phyloP scores from a whole-genome alignment of 2,888 invertebrate genomes.

The Oscheius myriophilus region DNA sequence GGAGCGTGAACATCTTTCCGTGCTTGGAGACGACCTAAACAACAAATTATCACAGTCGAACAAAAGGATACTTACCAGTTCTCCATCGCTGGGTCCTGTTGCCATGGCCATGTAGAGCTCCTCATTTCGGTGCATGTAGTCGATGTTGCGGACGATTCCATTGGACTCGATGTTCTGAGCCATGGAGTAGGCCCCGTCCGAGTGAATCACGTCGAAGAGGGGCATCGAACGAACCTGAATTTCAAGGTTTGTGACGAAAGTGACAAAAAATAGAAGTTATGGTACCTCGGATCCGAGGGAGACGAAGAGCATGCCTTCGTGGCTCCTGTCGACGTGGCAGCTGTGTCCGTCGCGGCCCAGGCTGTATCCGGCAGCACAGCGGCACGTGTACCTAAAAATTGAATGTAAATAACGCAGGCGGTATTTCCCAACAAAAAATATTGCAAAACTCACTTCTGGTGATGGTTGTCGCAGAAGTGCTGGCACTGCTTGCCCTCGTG shows the following conservation, averaged over 20 bases:
- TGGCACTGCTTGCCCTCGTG: constrained; percentile 77
- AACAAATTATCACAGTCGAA: not conserved
- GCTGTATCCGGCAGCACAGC: constrained; percentile 51
- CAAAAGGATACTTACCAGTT: constrained; percentile 22
- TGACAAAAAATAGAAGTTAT: not conserved
- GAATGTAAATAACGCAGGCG: not conserved
- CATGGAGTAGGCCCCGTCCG: constrained; percentile 26
- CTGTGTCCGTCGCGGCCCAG: constrained; percentile 44
- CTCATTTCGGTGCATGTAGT: constrained; percentile 32
- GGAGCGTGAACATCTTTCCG: constrained; percentile 35
- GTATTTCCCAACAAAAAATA: not conserved
- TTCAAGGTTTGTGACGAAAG: not conserved
- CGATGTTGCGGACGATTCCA: constrained; percentile 33
- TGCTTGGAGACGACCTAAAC: constrained; percentile 33
- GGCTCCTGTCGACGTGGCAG: constrained; percentile 37
- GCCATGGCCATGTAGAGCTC: constrained; percentile 29
- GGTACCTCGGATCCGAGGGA: constrained; percentile 37
- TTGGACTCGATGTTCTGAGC: constrained; percentile 28
- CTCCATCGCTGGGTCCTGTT: constrained; percentile 31
- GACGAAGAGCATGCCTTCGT: constrained; percentile 36
- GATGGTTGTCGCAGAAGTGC: constrained; percentile 92
- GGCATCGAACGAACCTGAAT: constrained; percentile 37
- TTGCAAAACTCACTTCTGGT: not conserved
- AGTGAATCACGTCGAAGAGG: constrained; percentile 28
- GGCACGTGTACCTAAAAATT: constrained; percentile 39